Conservation (phyloP, 2,113 vertebrate genomes). For the Aptenodytes patagonicus region DNA sequence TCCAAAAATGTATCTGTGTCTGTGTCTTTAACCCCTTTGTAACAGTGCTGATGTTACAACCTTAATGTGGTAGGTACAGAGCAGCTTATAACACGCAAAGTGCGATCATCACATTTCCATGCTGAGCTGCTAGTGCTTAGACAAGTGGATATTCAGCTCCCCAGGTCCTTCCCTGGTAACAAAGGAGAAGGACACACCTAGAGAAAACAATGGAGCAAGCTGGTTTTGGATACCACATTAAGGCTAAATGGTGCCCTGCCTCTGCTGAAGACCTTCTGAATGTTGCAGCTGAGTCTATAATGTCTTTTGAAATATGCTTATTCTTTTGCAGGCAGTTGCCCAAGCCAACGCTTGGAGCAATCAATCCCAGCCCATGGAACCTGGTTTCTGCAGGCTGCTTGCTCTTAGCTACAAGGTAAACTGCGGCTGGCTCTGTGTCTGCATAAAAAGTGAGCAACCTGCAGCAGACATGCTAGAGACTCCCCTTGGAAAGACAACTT, state of each 20-base stretch:
- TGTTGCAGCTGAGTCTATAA: conserved; percentile 17
- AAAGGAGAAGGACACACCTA: neutral
- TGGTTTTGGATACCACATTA: neutral
- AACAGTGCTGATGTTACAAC: neutral
- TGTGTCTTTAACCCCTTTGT: no score
- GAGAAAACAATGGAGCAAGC: neutral
- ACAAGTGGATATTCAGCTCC: neutral
- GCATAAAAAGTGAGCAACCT: neutral
- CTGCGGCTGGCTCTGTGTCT: neutral
- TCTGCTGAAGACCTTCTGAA: conserved; percentile 1
- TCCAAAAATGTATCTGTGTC: neutral
- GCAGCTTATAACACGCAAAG: neutral
- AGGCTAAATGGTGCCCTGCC: neutral
- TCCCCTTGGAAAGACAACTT: neutral
- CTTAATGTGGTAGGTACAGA: neutral
- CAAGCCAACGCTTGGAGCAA: neutral
- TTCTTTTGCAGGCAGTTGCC: neutral
- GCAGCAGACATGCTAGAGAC: neutral
- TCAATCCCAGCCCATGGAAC: neutral
- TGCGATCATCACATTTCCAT: neutral
- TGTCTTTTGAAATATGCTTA: neutral
- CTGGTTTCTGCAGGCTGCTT: neutral
- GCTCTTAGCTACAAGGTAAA: neutral
- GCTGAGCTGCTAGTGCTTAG: neutral
- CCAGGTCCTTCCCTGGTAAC: neutral